Base-by-base conservation (phyloP, 2,888 invertebrate genomes). In the Eucriotettix oculatus region DNA sequence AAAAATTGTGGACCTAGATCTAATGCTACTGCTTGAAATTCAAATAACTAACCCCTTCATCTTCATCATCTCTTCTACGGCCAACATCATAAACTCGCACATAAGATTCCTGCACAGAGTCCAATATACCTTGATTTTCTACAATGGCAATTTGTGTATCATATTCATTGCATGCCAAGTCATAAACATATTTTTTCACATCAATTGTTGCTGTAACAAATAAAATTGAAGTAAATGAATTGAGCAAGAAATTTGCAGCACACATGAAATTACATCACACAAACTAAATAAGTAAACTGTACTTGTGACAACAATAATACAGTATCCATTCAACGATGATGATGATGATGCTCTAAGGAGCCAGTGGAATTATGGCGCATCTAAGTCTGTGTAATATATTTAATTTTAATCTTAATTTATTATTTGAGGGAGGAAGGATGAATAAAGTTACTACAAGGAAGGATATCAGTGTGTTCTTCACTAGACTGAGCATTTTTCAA, bases 81-180 rank as follows among this genome's bases (percentile, higher is more conserved):
- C 97, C 97, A 17, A 97, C 90, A 70, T 97, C 94, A 73, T 96
- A 97, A 14, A 97, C 75, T 67, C 92, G 83, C 61, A 96, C 91
- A 65, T 88, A 85, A 2, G 92, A 91, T 75, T 95, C 95, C 70
- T 91, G 90, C 64, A 88, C 83, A 63, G 87, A 83, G 62, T 90
- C 87, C 70, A 86, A 90, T 66, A 86, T 83, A 0, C 88, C 87
- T 70, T 87, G 82, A 74, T 91, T 91, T 77, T 97, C 97, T 1
- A 97, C 91, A 0, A 96, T 77, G 0, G 92, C 91, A 64, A 97
- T 85, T 73, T 90, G 89, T 42, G 87, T 87, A 68, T 95, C 95
- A 69, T 81, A 83, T 55, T 83, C 81, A 67, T 92, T 91, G 61
- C 90, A 85, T 61, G 87, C 84, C 64, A 98, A 75, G 69, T 90